Base-by-base conservation (phyloP, 2,797 vertebrate genomes). In the Alectoris magna region DNA sequence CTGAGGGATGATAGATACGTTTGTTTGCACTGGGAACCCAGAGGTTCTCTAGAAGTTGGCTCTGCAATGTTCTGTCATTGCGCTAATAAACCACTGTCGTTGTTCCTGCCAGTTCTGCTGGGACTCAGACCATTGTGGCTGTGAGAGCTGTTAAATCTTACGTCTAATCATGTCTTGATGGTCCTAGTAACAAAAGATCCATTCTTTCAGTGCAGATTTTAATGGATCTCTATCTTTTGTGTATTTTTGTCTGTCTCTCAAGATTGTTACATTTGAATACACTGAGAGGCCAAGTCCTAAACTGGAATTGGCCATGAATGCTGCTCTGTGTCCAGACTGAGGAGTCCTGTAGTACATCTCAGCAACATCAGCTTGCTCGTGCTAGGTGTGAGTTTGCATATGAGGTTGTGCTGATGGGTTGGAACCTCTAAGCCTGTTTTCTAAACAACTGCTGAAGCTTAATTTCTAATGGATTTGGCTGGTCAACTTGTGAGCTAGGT, bases 381-480 rank as follows among this genome's bases (percentile, higher is more conserved):
- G 59, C 87, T 67, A 78, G 89, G 76, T 94, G 69, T 93, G 67
- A 55, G 43, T 72, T 22, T 68, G 10, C 59, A 6, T 10, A 34
- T 59, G 18, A 80, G 58, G 63, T 87, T 66, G 29, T 83, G 63
- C 63, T 87, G 75, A 48, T 78, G 84, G 75, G 63, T 58, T 90
- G 84, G 72, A 63, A 80, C 76, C 56, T 74, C 55, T 69, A 67
- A 90, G 77, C 38, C 63, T 67, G 46, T 66, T 55, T 84, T 48
- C 74, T 81, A 34, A 53, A 66, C 10, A 63, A 74, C 72, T 75
- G 56, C 3, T 75, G 92, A 83, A 91, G 29, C 70, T 86, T 48
- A 79, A 53, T 95, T 96, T 94, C 90, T 88, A 79, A 4, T 80
- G 83, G 60, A 82, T 94, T 94, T 87, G 29, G 41, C 90, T 91